These are phyloP conservation scores for Hypomesus transpacificus DNA, from an alignment of 2,113 vertebrate genomes.

Conservation along the genomic window DNA sequence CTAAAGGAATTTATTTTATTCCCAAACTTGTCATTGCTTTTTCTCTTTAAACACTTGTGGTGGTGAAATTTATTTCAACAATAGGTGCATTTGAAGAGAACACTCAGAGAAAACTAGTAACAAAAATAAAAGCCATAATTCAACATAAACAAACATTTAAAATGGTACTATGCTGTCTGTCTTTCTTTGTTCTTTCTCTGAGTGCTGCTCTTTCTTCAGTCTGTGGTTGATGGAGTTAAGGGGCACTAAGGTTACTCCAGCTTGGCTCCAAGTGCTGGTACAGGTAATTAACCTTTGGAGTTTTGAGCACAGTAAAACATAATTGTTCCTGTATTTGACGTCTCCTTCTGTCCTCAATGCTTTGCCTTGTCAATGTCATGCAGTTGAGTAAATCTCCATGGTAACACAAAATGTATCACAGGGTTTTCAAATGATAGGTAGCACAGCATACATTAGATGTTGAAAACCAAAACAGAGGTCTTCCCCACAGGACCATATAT, in stretches of 20 bases:
- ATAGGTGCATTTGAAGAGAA: slow-evolving; percentile 5
- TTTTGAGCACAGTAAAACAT: slow-evolving; percentile 9
- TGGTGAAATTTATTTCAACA: slow-evolving; percentile 55
- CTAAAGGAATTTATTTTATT: slow-evolving; percentile 63
- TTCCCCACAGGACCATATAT: no score
- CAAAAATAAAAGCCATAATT: neutral
- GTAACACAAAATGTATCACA: neutral
- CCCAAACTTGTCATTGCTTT: slow-evolving; percentile 54
- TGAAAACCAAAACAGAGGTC: no score
- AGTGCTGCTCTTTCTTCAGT: neutral
- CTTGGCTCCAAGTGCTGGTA: slow-evolving; percentile 28
- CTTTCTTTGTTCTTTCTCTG: neutral
- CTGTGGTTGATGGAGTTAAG: slow-evolving; percentile 36
- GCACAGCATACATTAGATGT: neutral
- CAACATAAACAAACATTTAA: no score
- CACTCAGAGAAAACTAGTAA: no score
- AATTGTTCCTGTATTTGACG: slow-evolving; percentile 15
- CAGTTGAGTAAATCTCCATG: slow-evolving; percentile 11
- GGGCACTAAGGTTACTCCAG: slow-evolving; percentile 2
- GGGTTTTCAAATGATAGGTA: slow-evolving; percentile 16
- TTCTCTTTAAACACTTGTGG: slow-evolving; percentile 38
- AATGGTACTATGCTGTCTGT: neutral
- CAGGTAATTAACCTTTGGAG: slow-evolving; percentile 38
- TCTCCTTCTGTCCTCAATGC: slow-evolving; percentile 9
- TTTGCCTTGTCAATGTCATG: no score